These are phyloP conservation scores for Arremon aurantiirostris DNA, from an alignment of 2,797 vertebrate genomes.

Conservation along the genomic window DNA sequence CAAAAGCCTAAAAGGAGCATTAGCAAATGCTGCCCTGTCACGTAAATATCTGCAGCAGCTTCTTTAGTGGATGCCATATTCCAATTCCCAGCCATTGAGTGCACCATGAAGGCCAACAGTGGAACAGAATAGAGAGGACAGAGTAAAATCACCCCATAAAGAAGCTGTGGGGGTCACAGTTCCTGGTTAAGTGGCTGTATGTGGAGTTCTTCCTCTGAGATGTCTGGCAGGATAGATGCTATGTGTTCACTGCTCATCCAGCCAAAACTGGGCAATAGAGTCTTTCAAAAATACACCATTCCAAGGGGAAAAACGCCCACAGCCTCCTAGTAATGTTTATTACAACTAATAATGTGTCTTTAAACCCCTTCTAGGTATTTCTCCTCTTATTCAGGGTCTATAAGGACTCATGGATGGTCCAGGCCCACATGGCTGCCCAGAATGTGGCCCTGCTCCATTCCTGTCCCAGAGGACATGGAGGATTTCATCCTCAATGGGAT, in stretches of 20 bases:
- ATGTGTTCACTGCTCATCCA: neutral
- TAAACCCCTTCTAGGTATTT: neutral
- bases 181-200: neutral
- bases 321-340: neutral
- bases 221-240: neutral
- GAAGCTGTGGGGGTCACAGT: neutral
- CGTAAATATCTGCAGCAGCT: neutral
- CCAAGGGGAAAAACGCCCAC: neutral
- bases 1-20: conserved; percentile 15
- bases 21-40: conserved; percentile 45
- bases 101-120: neutral
- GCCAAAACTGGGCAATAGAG: neutral
- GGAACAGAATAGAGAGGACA: neutral
- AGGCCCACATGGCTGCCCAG: too few relatives aligned
- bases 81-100: conserved; percentile 1
- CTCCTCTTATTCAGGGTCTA: neutral
- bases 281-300: neutral
- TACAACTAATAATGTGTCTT: neutral
- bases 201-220: neutral
- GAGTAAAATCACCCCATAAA: neutral
- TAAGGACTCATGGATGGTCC: neutral
- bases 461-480: neutral
- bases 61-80: conserved; percentile 9
- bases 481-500: neutral
- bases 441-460: neutral